Evolutionary conservation across 2,113 vertebrate genomes (phyloP).

Genomic region (Pan troglodytes): DNA sequence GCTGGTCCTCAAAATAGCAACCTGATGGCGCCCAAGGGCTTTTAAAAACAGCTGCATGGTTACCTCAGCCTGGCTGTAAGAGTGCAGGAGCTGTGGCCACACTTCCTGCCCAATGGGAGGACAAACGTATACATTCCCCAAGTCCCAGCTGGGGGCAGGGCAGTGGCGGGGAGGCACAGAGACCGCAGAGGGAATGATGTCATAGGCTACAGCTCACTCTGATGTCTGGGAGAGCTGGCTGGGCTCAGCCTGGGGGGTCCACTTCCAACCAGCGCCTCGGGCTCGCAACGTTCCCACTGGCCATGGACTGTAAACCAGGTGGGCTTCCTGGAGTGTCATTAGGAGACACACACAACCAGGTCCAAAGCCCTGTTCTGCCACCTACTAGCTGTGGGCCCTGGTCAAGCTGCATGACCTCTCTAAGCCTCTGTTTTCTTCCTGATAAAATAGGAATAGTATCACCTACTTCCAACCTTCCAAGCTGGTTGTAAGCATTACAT

Average conservation of each 20-base stretch:
- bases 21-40: conserved; percentile 47
- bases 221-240: neutral
- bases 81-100: neutral
- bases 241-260: neutral
- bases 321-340: neutral
- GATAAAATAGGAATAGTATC: neutral
- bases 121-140: conserved; percentile 20
- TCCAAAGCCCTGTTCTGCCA: neutral
- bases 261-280: neutral
- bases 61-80: conserved; percentile 7
- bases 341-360: fast-evolving
- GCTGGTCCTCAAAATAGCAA: conserved; percentile 52
- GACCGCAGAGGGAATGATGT: neutral
- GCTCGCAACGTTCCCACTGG: fast-evolving
- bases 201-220: neutral
- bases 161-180: neutral
- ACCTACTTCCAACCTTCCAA: neutral
- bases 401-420: neutral
- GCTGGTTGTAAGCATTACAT: neutral
- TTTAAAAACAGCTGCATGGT: conserved; percentile 63
- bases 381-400: neutral
- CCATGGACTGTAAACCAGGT: neutral
- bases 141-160: neutral
- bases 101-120: neutral
- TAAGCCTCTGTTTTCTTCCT: neutral